Base-by-base conservation (phyloP, 2,797 vertebrate genomes). In the Pogoniulus pusillus region DNA sequence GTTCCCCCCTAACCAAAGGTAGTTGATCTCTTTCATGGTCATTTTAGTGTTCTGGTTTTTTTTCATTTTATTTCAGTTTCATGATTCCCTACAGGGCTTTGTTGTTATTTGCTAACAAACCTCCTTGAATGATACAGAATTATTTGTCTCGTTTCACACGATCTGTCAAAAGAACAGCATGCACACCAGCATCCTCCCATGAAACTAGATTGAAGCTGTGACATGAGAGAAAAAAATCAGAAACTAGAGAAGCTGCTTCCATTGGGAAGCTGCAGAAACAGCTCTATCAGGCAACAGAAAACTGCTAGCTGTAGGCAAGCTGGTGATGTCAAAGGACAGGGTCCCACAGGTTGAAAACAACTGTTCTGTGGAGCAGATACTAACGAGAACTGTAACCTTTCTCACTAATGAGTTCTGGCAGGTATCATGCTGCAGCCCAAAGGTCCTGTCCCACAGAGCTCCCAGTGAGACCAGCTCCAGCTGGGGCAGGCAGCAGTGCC, bases 71-170 rank as follows among this genome's bases (percentile, higher is more conserved):
- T 34, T 62, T 37, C 51, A 12, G 17, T 63, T 83, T 51, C 20
- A 15, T 7, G 2, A 35, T 81, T 75, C 84, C 41, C 55, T 74
- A 34, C 23, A 18, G 43, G 27, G 23, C 34, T 68, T 59, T 77
- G 51, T 29, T 74, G 43, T 37, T 26, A 77, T 59, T 86, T 81
- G n/a, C 62, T 77, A 86, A 71, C 22, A 83, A 88, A 77, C 10
- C 37, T 70, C 53, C 37, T 71, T 30, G 54, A 54, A 60, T 0
- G 3, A 62, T 7, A 22, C 10, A 57, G 49, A 73, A 65, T 62
- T 37, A 66, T 19, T 51, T n/a, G 35, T 14, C 43, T 70, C n/a
- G 27, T 30, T 81, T 71, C 45, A 86, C 55, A 30, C 1, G 19
- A 4, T 7, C 47, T 64, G 49, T 20, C 51, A 60, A 89, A 87